phyloP scores from a whole-genome alignment of 2,113 vertebrate genomes.

The Solenodon paradoxus region DNA sequence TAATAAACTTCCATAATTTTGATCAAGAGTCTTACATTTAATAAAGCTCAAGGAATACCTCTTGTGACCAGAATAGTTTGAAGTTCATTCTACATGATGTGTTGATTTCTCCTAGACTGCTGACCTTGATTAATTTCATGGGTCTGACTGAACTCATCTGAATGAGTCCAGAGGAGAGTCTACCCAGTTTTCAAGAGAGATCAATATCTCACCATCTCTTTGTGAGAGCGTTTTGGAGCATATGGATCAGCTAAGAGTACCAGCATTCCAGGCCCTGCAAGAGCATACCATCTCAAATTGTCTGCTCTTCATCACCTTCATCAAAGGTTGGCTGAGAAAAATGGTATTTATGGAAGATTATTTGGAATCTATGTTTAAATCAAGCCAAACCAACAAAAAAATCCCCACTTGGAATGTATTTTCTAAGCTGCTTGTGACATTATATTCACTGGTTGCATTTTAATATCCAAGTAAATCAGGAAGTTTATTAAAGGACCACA shows the following conservation, averaged over 20 bases:
- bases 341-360: not conserved
- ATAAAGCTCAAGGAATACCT: not conserved
- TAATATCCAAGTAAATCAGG: conserved; percentile 21
- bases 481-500: not conserved
- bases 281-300: not conserved
- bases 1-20: not conserved
- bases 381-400: not conserved
- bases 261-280: not conserved
- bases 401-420: not conserved
- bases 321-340: conserved; percentile 1
- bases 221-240: not conserved
- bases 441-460: conserved; percentile 45
- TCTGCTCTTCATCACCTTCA: conserved; percentile 45
- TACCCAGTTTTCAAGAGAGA: conserved; percentile 24
- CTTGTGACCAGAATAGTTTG: not conserved
- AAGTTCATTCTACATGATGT: not conserved
- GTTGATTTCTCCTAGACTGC: not conserved
- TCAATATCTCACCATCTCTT: conserved; percentile 24
- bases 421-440: conserved; percentile 29
- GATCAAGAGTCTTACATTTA: not conserved
- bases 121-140: conserved; percentile 10
- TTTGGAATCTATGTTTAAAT: conserved; percentile 36
- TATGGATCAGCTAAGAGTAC: conserved; percentile 37
- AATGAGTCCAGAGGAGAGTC: conserved; percentile 7
- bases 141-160: not conserved